phyloP scores from a whole-genome alignment of 2,888 invertebrate genomes.

The Timandra comae region DNA sequence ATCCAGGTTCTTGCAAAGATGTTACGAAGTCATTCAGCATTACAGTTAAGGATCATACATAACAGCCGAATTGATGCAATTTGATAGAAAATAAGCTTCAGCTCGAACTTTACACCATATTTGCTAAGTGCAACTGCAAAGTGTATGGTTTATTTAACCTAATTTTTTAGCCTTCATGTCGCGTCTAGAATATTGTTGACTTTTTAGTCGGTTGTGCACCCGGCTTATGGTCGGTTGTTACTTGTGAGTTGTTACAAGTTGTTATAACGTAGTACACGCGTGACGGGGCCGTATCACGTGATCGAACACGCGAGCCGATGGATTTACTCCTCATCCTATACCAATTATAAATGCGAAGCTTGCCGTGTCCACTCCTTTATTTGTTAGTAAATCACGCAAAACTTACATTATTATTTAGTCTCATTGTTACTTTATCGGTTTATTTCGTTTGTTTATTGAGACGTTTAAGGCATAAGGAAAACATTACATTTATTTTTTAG shows the following conservation, averaged over 20 bases:
- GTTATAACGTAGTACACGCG: constrained; percentile 67
- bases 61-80: too few species aligned
- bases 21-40: too few species aligned
- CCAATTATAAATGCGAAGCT: constrained; percentile 45
- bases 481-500: too few species aligned
- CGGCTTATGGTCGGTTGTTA: constrained; percentile 45
- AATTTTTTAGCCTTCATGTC: too few species aligned
- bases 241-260: constrained; percentile 58
- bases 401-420: constrained; percentile 21
- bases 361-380: constrained; percentile 34
- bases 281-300: constrained; percentile 65
- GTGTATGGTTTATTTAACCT: too few species aligned
- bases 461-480: constrained; percentile 6
- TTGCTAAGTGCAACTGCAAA: too few species aligned
- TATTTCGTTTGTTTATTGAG: constrained; percentile 9
- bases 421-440: constrained; percentile 13
- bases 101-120: too few species aligned
- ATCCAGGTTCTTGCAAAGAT: too few species aligned
- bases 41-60: too few species aligned
- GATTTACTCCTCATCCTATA: constrained; percentile 45
- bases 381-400: constrained; percentile 42
- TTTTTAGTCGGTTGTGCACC: constrained; percentile 3
- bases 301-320: constrained; percentile 65
- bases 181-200: too few species aligned
- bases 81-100: too few species aligned